phyloP scores from a whole-genome alignment of 2,113 vertebrate species.

The Eolophus roseicapilla region DNA sequence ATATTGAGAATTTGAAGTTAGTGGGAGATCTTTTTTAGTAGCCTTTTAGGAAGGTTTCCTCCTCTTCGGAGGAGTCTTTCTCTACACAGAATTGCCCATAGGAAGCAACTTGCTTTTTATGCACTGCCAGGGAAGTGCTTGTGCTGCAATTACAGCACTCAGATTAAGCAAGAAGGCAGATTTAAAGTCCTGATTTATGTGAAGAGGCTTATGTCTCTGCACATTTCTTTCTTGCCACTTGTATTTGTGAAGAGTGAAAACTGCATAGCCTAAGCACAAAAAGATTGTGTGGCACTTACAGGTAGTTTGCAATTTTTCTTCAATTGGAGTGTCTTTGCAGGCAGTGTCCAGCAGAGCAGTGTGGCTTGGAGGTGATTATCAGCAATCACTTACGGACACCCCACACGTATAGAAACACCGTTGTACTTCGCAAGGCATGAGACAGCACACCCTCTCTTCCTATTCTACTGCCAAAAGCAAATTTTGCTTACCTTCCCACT shows the following conservation, averaged over 20 bases:
- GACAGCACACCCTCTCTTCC: rapidly evolving
- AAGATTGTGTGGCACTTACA: background rate
- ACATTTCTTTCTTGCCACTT: background rate
- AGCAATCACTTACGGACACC: background rate
- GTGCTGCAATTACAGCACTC: background rate
- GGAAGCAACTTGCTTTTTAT: background rate
- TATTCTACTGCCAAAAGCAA: background rate
- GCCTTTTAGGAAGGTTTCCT: background rate
- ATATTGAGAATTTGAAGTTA: background rate
- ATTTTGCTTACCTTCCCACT: background rate
- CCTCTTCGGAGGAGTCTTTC: background rate
- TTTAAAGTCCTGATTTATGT: background rate
- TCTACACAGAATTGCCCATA: background rate
- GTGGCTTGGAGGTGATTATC: background rate
- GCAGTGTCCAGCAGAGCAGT: background rate
- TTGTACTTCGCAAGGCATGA: background rate
- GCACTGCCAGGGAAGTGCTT: background rate
- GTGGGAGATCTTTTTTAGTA: background rate
- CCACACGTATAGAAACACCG: rapidly evolving
- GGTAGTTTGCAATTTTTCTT: background rate
- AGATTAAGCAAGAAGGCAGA: background rate
- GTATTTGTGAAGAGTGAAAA: background rate
- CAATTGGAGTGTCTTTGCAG: background rate
- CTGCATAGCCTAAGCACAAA: background rate
- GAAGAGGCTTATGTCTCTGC: background rate